These are phyloP conservation scores for Drosophila erecta DNA, from an alignment of 1,140 invertebrate species.

Conservation along the genomic window DNA sequence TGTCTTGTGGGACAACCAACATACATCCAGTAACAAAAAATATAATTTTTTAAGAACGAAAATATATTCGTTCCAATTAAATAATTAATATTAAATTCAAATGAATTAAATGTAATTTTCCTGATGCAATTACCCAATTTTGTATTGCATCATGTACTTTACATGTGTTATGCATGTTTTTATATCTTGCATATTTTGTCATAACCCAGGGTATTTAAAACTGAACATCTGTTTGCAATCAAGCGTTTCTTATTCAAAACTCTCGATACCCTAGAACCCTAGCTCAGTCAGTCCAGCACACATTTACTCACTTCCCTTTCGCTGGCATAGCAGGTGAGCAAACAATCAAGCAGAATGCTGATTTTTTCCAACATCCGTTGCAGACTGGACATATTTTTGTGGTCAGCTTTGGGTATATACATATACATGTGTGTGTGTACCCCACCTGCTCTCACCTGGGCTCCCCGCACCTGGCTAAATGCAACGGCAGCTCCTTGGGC, in stretches of 20 bases:
- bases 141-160: no score
- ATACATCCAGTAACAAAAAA: no score
- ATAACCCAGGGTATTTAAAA: constrained; percentile 3
- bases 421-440: neutral
- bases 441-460: constrained; percentile 16
- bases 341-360: constrained; percentile 53
- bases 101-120: no score
- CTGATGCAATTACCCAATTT: no score
- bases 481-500: constrained; percentile 8
- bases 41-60: no score
- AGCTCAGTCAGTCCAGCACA: constrained; percentile 11
- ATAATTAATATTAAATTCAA: no score
- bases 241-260: neutral
- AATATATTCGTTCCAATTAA: no score
- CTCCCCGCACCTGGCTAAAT: constrained; percentile 1
- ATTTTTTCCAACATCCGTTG: constrained; percentile 61
- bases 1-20: neutral
- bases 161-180: no score
- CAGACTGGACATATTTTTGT: constrained; percentile 48
- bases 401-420: constrained; percentile 23
- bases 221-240: neutral
- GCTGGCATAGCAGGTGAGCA: constrained; percentile 49
- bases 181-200: no score
- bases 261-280: constrained; percentile 27
- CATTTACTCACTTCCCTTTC: constrained; percentile 17